phyloP scores from a whole-genome alignment of 1,140 invertebrate genomes.

The Aphelenchoides besseyi region DNA sequence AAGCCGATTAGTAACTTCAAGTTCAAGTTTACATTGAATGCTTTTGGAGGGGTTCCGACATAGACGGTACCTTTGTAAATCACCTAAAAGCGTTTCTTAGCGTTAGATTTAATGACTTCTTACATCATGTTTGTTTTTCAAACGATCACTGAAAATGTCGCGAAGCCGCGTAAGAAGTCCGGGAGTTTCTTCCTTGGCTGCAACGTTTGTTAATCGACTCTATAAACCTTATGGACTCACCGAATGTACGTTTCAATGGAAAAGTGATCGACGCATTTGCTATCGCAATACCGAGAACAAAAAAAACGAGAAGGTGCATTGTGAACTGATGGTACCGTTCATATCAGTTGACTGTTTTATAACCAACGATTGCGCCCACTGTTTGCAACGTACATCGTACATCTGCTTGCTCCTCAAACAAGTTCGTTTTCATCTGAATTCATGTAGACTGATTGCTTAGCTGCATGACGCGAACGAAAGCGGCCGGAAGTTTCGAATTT shows the following conservation, averaged over 20 bases:
- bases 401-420: no score
- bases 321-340: no score
- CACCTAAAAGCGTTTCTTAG: background rate
- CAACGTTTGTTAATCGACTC: background rate
- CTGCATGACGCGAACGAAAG: no score
- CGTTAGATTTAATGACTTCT: background rate
- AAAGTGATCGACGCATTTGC: background rate
- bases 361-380: no score
- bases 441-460: no score
- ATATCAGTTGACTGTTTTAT: no score
- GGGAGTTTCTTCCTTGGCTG: background rate
- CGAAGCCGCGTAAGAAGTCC: background rate
- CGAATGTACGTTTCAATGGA: background rate
- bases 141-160: background rate
- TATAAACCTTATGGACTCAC: background rate
- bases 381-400: no score
- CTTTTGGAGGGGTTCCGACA: background rate
- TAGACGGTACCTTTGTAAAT: constrained; percentile 7
- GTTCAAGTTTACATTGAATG: background rate
- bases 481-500: no score
- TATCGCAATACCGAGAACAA: background rate
- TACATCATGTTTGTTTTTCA: background rate
- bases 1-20: background rate
- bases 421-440: no score
- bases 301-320: no score